phyloP scores from a whole-genome alignment of 2,113 vertebrate genomes.

The Pycnonotus jocosus region DNA sequence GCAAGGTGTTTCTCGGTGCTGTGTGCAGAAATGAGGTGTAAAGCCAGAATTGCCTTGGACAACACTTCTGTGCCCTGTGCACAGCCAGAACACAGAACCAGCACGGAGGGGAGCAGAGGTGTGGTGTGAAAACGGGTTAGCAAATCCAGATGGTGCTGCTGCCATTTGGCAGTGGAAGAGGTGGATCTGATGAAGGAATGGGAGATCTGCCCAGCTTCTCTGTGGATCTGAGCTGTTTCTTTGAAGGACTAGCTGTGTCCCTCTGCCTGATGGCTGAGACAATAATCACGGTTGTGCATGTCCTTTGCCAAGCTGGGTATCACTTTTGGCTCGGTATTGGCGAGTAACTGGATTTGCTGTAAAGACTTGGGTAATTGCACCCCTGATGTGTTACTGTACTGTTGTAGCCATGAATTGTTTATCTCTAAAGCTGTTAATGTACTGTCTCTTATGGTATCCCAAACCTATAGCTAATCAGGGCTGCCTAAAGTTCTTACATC shows the following conservation, averaged over 20 bases:
- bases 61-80: rapidly evolving
- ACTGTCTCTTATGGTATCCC: neutral
- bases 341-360: neutral
- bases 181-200: neutral
- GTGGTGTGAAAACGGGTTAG: neutral
- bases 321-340: neutral
- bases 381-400: neutral
- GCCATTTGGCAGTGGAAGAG: rapidly evolving
- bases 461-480: neutral
- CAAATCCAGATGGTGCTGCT: neutral
- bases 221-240: neutral
- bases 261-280: neutral
- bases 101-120: neutral
- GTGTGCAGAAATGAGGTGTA: neutral
- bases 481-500: neutral
- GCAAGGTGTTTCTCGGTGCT: rapidly evolving
- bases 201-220: neutral
- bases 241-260: neutral
- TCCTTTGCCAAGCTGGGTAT: neutral
- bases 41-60: neutral
- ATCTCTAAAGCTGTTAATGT: neutral
- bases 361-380: neutral
- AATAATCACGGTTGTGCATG: rapidly evolving
- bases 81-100: neutral
- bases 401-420: neutral